Conservation (phyloP, 1,140 invertebrate genomes). For the Prorops nasuta region DNA sequence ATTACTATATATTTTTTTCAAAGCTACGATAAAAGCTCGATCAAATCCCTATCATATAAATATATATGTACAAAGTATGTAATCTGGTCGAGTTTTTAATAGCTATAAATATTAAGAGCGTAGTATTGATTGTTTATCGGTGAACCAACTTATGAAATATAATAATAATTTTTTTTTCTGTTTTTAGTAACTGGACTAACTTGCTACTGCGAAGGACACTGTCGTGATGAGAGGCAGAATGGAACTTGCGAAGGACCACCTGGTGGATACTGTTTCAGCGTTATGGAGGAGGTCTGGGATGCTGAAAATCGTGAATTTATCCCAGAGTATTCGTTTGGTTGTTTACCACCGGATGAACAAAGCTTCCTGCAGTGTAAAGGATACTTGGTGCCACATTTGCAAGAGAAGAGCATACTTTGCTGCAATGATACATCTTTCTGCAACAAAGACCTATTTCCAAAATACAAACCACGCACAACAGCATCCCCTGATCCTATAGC, state of each 20-base stretch:
- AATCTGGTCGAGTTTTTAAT: no score
- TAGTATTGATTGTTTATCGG: no score
- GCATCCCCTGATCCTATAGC: slow-evolving; percentile 51
- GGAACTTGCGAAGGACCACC: slow-evolving; percentile 73
- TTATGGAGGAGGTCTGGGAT: slow-evolving; percentile 75
- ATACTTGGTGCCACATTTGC: slow-evolving; percentile 72
- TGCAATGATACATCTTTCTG: slow-evolving; percentile 78
- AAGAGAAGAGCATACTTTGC: slow-evolving; percentile 81
- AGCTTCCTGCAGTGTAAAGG: slow-evolving; percentile 91
- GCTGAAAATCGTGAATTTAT: slow-evolving; percentile 64
- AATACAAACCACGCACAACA: slow-evolving; percentile 63
- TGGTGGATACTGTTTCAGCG: slow-evolving; percentile 84
- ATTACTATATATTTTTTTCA: no score
- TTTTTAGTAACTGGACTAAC: slow-evolving; percentile 60
- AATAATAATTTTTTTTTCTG: no score
- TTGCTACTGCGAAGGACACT: slow-evolving; percentile 79
- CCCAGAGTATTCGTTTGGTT: slow-evolving; percentile 78
- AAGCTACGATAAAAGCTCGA: no score
- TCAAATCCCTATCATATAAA: no score
- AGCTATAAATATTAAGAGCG: no score
- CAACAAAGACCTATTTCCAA: slow-evolving; percentile 76
- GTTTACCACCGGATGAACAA: slow-evolving; percentile 81
- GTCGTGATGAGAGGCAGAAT: slow-evolving; percentile 68
- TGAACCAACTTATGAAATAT: no score
- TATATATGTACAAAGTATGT: no score